Base-by-base conservation (phyloP, 2,888 invertebrate species). In the Sinohyriopsis cumingii region DNA sequence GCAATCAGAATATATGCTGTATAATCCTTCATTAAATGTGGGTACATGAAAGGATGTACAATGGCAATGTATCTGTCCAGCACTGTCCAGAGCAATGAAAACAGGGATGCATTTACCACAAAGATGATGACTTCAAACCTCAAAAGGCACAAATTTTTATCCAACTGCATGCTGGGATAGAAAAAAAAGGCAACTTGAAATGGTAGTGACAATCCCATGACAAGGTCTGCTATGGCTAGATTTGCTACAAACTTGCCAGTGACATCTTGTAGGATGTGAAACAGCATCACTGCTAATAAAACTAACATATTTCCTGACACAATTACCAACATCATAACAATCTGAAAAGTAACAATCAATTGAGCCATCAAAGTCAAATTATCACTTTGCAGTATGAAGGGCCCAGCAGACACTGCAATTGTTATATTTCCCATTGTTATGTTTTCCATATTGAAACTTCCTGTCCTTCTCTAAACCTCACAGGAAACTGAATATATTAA, bases 1-100 rank as follows among this genome's bases (percentile, higher is more conserved):
- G 61, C 56, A 0, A 82, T 74, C 19, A 79, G 60, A n/a, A 64
- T 28, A 28, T 78, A 74, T 5, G 76, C 75, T 20, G 65, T 63
- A 56, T 65, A 73, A 59, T 69, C 69, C 18, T 76, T 93, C 93
- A 77, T 91, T 20, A 78, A 69, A 24, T 57, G 57, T 1, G 66
- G 65, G 65, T 81, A 82, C 55, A 63, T 63, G 19, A 79, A 68
- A 5, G 78, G 77, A 61, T 73, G 70, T 25, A 67, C 59, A 24
- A 84, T 80, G n/a, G 82, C 80, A 20, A 84, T 66, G 57, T 68
- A 81, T 4, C 79, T 64, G 65, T 84, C 84, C 1, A 79, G 22
- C 4, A 80, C 76, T 0, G 80, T 80, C 28, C 79, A 78, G 15
- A 73, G 66, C 63, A 83, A 64, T 0, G 79, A 79, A 63, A 76